Evolutionary conservation across 2,797 vertebrate species (phyloP), one percentile per base, ranked within the genome.

Genomic region (Rhyacichthys aspro): DNA sequence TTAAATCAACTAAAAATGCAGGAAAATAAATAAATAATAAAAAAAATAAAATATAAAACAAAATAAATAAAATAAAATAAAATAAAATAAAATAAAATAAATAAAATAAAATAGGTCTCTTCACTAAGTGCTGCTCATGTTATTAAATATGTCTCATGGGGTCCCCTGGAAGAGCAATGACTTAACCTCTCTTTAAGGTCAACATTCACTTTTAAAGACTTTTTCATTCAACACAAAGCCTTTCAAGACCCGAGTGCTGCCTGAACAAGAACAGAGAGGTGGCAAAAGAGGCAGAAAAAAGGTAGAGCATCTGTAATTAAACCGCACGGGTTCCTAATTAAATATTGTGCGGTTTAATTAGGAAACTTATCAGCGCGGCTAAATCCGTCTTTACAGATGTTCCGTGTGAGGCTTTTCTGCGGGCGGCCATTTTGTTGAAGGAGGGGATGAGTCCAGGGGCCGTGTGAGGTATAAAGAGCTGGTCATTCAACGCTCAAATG

Each of bases 301-400:
- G n/a, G 42, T 46, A 57, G 47, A 74, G 64, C 77, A 47, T 65
- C 58, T 78, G 59, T 86, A 89, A 89, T 91, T 87, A 89, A 90
- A 89, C 75, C 66, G 82, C 76, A 66, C 58, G 50, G 47, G 62
- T 53, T 80, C 79, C 76, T 88, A 91, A 91, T 92, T 91, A 89
- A 91, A 91, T 89, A 81, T 82, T 85, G 72, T 86, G 84, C 70
- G 67, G 81, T 87, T 91, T 88, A 91, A 91, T 90, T 90, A 91
- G 66, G 66, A 85, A 88, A 85, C 87, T 87, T 81, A 81, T 89
- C 84, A 83, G 71, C 70, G 71, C 83, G 74, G 83, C 65, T 83
- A 82, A 87, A 87, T 82, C 81, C 79, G 77, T 89, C 80, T 79
- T 83, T 83, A 77, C 86, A 86, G 78, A 87, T 89, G 73, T 73